These are phyloP conservation scores for Marmota flaviventris DNA, from an alignment of 2,113 vertebrate species.

Conservation along the genomic window DNA sequence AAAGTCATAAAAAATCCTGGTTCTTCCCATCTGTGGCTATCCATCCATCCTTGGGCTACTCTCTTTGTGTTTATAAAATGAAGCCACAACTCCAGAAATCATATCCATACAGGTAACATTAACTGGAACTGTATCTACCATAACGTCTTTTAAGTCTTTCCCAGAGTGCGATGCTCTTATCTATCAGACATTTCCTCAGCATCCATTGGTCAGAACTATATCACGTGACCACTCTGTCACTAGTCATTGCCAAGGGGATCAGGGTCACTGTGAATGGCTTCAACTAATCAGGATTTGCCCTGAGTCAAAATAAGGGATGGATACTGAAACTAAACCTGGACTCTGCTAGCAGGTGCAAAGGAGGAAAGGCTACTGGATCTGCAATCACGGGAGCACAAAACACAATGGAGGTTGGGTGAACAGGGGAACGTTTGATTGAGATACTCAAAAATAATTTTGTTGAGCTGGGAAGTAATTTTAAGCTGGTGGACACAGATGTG, in stretches of 20 bases:
- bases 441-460: no score
- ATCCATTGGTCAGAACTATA: background rate
- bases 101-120: background rate
- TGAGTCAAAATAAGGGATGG: background rate
- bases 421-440: no score
- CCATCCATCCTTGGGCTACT: background rate
- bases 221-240: background rate
- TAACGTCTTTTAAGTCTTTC: background rate
- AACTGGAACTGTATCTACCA: background rate
- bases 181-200: background rate
- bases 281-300: background rate
- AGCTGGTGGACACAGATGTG: no score
- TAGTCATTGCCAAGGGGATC: background rate
- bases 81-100: conserved; percentile 23
- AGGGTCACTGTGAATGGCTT: background rate
- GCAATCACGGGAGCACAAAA: background rate
- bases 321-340: background rate
- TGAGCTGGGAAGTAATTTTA: no score
- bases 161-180: background rate
- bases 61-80: background rate
- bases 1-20: background rate
- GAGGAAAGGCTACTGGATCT: background rate
- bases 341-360: background rate
- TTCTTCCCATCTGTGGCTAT: background rate
- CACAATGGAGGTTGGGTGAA: background rate